Conservation (phyloP, 2,888 invertebrate genomes). For the Spilarctia lutea region DNA sequence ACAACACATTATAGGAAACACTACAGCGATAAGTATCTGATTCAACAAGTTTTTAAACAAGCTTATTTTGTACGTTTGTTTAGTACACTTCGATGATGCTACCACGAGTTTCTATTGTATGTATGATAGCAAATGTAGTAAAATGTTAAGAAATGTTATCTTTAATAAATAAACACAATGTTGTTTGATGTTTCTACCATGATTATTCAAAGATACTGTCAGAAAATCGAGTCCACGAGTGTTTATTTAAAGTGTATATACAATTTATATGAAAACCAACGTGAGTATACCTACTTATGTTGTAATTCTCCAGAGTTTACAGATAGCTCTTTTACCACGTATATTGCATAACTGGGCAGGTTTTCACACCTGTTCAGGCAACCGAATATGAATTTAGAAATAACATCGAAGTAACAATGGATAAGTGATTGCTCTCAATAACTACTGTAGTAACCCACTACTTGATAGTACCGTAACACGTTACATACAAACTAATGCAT, state of each 20-base stretch:
- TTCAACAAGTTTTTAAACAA: constrained; percentile 24
- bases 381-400: no score
- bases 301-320: no score
- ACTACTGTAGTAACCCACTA: background rate
- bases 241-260: background rate
- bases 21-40: constrained; percentile 26
- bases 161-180: background rate
- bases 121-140: background rate
- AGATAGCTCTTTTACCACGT: no score
- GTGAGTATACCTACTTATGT: background rate
- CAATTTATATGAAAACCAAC: background rate
- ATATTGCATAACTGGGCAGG: no score
- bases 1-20: constrained; percentile 19
- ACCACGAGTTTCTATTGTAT: background rate
- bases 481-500: constrained; percentile 47
- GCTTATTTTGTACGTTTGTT: constrained; percentile 16
- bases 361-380: no score
- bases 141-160: background rate
- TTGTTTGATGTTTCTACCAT: background rate
- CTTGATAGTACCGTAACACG: constrained; percentile 5
- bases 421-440: background rate
- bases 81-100: background rate
- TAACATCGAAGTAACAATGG: background rate
- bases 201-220: background rate
- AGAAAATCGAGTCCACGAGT: background rate